Percentiles rank a stretch among this genome's conserved stretches.
Conservation (phyloP, 2,113 vertebrate species). For the Paraplagusia blochii region DNA sequence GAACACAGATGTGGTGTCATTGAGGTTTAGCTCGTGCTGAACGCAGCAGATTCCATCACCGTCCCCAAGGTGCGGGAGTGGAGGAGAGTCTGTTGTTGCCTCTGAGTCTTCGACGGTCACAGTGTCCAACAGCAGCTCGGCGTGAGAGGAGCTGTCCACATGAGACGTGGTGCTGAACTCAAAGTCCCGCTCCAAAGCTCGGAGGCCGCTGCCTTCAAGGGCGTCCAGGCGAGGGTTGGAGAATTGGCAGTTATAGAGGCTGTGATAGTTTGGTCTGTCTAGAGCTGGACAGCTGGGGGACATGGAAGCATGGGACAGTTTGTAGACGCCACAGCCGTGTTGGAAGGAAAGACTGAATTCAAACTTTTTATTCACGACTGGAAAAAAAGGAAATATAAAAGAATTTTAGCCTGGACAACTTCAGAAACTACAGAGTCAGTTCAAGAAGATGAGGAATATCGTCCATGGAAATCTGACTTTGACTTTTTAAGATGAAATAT, state of each 20-base stretch:
- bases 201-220: conserved; percentile 48
- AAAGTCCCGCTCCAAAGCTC: conserved; percentile 54
- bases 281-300: conserved; percentile 52
- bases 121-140: conserved; percentile 60
- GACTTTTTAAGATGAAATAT: too few species aligned
- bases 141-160: conserved; percentile 74
- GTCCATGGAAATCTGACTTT: too few species aligned
- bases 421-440: too few species aligned
- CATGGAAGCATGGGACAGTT: conserved; percentile 77
- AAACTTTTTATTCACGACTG: conserved; percentile 84
- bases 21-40: conserved; percentile 58
- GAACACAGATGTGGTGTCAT: conserved; percentile 58
- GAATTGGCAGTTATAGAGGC: conserved; percentile 72
- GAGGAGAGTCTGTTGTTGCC: conserved; percentile 34
- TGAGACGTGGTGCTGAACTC: conserved; percentile 77
- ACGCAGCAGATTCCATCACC: conserved; percentile 49
- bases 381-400: conserved; percentile 26
- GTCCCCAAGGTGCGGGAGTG: conserved; percentile 39
- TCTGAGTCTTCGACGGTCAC: conserved; percentile 34
- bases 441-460: too few species aligned
- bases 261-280: conserved; percentile 73
- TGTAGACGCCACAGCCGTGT: conserved; percentile 87
- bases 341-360: conserved; percentile 93
- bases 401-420: background rate
- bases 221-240: conserved; percentile 47